Evolutionary conservation across 2,797 vertebrate genomes (phyloP).

Genomic region (Hephaestus fuliginosus): DNA sequence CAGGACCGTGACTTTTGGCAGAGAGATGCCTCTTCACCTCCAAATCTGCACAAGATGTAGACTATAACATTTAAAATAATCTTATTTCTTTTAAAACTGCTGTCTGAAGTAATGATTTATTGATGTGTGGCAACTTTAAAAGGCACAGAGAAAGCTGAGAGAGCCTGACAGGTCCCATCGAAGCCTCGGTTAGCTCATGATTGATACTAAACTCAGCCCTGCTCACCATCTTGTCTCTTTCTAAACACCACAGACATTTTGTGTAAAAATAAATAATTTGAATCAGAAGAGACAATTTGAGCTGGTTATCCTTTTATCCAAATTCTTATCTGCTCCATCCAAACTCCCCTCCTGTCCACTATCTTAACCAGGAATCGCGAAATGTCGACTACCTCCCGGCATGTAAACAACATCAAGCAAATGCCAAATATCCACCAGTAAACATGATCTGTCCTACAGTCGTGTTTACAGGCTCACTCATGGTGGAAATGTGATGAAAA

Average conservation of each 20-base stretch:
- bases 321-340: background rate
- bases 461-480: background rate
- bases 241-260: background rate
- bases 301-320: background rate
- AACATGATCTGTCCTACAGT: background rate
- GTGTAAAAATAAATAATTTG: background rate
- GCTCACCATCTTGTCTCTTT: background rate
- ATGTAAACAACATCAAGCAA: conserved; percentile 22
- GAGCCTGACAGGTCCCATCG: background rate
- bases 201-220: background rate
- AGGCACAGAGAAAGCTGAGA: background rate
- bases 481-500: background rate
- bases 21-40: no score
- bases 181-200: background rate
- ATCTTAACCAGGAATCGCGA: no score
- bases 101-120: background rate
- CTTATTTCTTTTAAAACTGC: background rate
- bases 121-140: conserved; percentile 3
- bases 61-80: background rate
- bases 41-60: no score
- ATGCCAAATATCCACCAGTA: background rate
- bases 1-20: no score
- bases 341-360: background rate
- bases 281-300: background rate
- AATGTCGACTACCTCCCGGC: conserved; percentile 4